These are phyloP conservation scores for Thecophora atra DNA, from an alignment of 2,888 invertebrate species.

Conservation along the genomic window DNA sequence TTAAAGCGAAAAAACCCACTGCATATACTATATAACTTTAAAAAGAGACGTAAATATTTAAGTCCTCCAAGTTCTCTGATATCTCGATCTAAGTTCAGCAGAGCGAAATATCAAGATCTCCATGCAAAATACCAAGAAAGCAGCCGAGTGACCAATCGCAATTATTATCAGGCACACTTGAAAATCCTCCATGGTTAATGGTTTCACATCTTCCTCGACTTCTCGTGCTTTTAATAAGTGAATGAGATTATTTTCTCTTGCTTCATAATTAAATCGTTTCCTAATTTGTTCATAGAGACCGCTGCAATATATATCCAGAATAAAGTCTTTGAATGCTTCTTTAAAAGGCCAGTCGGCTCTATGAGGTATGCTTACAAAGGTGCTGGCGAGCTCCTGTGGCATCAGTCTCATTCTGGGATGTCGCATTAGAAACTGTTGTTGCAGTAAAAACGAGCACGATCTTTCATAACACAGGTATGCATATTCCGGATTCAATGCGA, in stretches of 20 bases:
- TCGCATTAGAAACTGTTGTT: constrained; percentile 47
- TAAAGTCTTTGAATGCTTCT: constrained; percentile 38
- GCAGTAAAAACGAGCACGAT: constrained; percentile 44
- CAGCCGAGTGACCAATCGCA: not conserved
- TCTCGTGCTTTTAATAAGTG: constrained; percentile 16
- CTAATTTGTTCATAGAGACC: constrained; percentile 35
- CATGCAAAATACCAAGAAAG: not conserved
- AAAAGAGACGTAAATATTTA: no score
- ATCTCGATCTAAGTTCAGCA: no score
- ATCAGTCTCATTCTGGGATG: constrained; percentile 41
- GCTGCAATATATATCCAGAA: constrained; percentile 22
- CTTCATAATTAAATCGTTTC: constrained; percentile 28
- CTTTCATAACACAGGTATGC: constrained; percentile 41
- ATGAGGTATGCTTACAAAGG: constrained; percentile 19
- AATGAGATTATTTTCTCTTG: constrained; percentile 2
- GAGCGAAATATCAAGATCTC: constrained; percentile 1
- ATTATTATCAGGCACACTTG: constrained; percentile 33
- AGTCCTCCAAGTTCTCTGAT: no score
- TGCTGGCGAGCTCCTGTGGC: constrained; percentile 39
- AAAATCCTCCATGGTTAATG: constrained; percentile 37
- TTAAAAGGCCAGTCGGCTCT: constrained; percentile 43
- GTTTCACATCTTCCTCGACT: constrained; percentile 24
- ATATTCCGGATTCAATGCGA: constrained; percentile 38
- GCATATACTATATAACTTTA: no score
- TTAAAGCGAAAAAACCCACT: no score